Conservation (phyloP, 1,140 invertebrate genomes). For the Linepithema humile region DNA sequence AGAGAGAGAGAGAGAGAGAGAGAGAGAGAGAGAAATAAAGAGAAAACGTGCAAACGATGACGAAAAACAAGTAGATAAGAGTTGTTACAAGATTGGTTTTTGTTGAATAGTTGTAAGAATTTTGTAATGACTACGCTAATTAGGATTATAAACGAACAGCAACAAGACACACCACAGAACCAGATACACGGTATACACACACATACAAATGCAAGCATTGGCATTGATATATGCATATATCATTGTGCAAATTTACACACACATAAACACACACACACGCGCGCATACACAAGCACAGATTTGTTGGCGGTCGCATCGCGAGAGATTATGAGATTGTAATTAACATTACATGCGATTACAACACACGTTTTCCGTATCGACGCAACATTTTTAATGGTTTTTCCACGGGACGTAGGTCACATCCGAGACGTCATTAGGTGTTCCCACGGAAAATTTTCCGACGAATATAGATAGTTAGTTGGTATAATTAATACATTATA, state of each 20-base stretch:
- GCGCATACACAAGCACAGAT: neutral
- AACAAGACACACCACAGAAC: neutral
- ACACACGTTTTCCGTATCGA: conserved; percentile 49
- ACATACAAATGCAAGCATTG: neutral
- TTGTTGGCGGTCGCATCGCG: conserved; percentile 9
- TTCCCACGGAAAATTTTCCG: neutral
- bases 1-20: neutral
- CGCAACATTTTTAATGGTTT: conserved; percentile 53
- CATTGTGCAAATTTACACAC: neutral
- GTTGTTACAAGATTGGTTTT: conserved; percentile 80
- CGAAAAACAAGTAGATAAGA: conserved; percentile 71
- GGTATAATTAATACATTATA: neutral
- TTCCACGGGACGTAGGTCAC: neutral
- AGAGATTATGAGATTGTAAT: conserved; percentile 15
- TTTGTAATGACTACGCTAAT: conserved; percentile 78
- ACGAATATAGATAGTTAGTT: conserved; percentile 16
- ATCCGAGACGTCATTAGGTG: neutral
- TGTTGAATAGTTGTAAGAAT: conserved; percentile 82
- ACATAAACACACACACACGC: neutral
- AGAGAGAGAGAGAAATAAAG: conserved; percentile 13
- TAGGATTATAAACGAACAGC: conserved; percentile 70
- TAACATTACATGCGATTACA: conserved; percentile 18
- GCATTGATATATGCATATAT: neutral
- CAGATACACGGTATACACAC: conserved; percentile 20
- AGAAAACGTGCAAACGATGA: conserved; percentile 30